Evolutionary conservation across 2,113 vertebrate genomes (phyloP), one percentile per base, ranked within the genome.

Genomic region (Scatophagus argus): DNA sequence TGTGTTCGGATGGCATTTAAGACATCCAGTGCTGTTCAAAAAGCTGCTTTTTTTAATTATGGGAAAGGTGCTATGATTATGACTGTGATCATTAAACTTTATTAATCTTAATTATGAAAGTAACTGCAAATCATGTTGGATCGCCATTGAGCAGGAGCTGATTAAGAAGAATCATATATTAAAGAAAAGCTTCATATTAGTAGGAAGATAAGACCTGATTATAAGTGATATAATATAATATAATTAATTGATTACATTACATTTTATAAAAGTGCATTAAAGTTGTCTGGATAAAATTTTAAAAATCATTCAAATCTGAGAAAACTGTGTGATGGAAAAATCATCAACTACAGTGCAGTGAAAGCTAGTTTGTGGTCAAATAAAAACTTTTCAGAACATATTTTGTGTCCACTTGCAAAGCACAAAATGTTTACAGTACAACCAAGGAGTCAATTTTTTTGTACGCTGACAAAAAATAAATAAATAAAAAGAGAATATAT

Each of bases 1-100:
- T 76, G 27, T 67, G 68, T 62, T n/a, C 12, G 14, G n/a, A 6
- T 65, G 61, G 23, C 44, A 54, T 60, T 51, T 25, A 6, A 66
- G 39, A 64, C 10, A 12, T 47, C 21, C 0, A 3, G 41, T 32
- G 3, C 34, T 58, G 41, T 11, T 38, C 5, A n/a, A 31, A 21
- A 72, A 51, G 1, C 47, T 10, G 5, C 25, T 2, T 52, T 52
- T 31, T 31, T 31, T 52, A 0, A 41, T 63, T 25, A 8, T 32
- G 41, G 5, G 8, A 54, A 32, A 73, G 11, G 8, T 44, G 61
- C 31, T 27, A 27, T 17, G 41, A 63, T 49, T 8, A n/a, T 2
- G 5, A 39, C 31, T 2, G 47, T 31, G 8, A 43, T 63, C 9
- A 54, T 32, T 43, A 10, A 43, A 54, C 47, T 43, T 63, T 10